Conservation (phyloP, 2,797 vertebrate genomes). For the Pipistrellus nathusii region DNA sequence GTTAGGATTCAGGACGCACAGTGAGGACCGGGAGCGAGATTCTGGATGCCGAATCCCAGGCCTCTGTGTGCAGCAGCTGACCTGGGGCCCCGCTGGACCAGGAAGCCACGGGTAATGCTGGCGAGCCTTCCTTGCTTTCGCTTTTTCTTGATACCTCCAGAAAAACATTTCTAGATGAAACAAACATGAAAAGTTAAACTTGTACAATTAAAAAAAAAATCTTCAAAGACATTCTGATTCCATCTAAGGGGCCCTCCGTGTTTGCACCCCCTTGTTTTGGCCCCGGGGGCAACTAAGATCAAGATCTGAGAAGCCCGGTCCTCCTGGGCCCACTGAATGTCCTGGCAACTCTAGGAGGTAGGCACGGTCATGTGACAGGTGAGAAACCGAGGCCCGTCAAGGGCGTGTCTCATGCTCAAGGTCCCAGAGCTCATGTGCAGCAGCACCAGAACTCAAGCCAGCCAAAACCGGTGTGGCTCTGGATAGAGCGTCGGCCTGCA, state of each 20-base stretch:
- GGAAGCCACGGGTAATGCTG: not conserved
- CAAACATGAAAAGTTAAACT: not conserved
- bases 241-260: not conserved
- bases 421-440: not conserved
- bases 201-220: not conserved
- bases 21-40: not conserved
- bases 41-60: not conserved
- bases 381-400: not conserved
- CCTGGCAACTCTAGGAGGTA: not conserved
- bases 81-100: not conserved
- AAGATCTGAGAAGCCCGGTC: not conserved
- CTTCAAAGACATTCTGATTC: not conserved
- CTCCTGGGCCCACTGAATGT: too few species aligned
- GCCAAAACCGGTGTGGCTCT: too few species aligned
- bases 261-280: not conserved
- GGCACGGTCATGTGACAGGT: rapidly evolving
- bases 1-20: too few species aligned
- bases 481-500: too few species aligned
- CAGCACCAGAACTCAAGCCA: not conserved
- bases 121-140: not conserved
- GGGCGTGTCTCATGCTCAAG: rapidly evolving
- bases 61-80: rapidly evolving
- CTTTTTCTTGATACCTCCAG: not conserved
- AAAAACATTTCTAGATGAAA: not conserved
- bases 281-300: not conserved